Evolutionary conservation across 2,888 invertebrate species (phyloP).

Genomic region (Ectobius pallidus): DNA sequence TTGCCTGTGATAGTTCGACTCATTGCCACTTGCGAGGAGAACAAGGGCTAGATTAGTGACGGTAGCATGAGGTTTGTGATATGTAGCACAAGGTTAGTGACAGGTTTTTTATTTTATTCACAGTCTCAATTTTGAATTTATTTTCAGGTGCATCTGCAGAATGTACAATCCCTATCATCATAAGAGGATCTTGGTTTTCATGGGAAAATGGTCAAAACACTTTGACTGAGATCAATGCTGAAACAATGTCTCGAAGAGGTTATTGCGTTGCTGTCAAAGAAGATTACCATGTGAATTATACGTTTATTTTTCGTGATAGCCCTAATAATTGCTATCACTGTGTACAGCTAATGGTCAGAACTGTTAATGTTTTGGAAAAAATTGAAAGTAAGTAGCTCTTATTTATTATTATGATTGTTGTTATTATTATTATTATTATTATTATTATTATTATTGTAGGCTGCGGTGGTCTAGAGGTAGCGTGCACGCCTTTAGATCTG

Average conservation of each 20-base stretch:
- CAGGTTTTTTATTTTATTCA: too few species aligned
- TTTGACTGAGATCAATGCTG: constrained; percentile 80
- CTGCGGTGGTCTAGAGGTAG: too few species aligned
- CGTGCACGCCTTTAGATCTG: too few species aligned
- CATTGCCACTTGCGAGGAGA: too few species aligned
- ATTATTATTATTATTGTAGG: too few species aligned
- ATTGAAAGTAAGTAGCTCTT: constrained; percentile 76
- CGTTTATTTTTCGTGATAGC: constrained; percentile 74
- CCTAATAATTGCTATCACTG: constrained; percentile 86
- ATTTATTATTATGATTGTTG: too few species aligned
- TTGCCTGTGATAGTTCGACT: too few species aligned
- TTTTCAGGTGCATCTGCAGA: constrained; percentile 25
- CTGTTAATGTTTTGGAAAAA: constrained; percentile 88
- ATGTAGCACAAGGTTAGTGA: too few species aligned
- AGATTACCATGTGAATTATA: constrained; percentile 80
- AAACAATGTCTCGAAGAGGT: constrained; percentile 72
- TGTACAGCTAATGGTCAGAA: constrained; percentile 82
- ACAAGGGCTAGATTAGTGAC: too few species aligned
- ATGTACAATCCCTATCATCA: constrained; percentile 77
- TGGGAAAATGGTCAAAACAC: constrained; percentile 87
- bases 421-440: too few species aligned
- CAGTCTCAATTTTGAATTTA: background rate
- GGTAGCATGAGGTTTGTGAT: too few species aligned
- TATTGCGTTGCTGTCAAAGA: constrained; percentile 74
- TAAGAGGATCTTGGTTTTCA: constrained; percentile 90